Evolutionary conservation across 2,888 invertebrate species (phyloP).

Genomic region (Iselma pallidipennis): DNA sequence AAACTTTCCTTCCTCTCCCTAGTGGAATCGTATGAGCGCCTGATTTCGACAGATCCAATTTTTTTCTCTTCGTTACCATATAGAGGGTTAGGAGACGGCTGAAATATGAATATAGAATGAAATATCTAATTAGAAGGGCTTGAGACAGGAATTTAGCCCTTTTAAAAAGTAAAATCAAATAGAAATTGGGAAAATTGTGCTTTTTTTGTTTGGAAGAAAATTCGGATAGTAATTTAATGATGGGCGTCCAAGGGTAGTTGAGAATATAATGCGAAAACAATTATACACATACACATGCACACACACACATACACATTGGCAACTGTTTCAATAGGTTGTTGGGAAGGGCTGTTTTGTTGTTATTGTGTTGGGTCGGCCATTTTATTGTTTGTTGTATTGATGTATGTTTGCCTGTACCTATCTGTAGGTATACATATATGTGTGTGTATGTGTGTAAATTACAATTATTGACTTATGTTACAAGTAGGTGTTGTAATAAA

Average conservation of each 20-base stretch:
- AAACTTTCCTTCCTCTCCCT: too few species aligned
- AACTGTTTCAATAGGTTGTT: conserved; percentile 1
- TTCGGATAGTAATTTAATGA: too few species aligned
- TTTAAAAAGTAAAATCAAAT: too few species aligned
- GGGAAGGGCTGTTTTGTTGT: conserved; percentile 1
- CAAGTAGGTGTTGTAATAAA: neutral
- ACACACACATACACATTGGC: neutral
- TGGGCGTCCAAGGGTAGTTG: neutral
- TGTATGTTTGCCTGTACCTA: too few species aligned
- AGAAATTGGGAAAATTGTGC: too few species aligned
- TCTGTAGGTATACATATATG: neutral
- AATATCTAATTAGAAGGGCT: too few species aligned
- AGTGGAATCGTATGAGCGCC: conserved; percentile 11
- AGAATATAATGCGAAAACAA: neutral
- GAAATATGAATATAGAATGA: too few species aligned
- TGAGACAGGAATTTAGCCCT: too few species aligned
- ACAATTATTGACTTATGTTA: too few species aligned
- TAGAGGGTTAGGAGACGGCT: too few species aligned
- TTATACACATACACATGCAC: neutral
- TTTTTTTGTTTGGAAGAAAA: too few species aligned
- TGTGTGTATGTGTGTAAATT: neutral
- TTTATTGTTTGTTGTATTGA: neutral
- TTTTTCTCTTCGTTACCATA: neutral
- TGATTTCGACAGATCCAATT: conserved; percentile 1
- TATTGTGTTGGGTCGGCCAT: neutral